These are phyloP conservation scores for Gryllus bimaculatus DNA, from an alignment of 1,140 invertebrate genomes.

Conservation along the genomic window DNA sequence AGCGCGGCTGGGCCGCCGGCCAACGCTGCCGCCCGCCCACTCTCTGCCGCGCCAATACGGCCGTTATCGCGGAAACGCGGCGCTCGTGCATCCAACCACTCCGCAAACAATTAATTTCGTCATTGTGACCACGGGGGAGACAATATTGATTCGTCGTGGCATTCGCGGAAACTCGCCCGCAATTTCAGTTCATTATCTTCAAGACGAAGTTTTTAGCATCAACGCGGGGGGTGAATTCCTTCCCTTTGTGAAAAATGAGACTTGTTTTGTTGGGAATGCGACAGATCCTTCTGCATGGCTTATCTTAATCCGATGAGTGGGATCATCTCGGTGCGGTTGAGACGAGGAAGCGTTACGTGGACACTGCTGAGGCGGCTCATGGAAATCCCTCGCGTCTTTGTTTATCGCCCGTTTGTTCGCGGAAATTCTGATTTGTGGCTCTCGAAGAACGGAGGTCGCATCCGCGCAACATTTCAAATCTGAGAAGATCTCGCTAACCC, in stretches of 20 bases:
- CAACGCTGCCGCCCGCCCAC: neutral
- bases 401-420: neutral
- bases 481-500: neutral
- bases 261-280: neutral
- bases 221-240: neutral
- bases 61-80: neutral
- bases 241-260: neutral
- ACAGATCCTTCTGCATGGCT: too few species aligned
- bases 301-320: too few species aligned
- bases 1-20: neutral
- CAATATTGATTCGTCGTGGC: neutral
- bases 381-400: neutral
- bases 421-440: neutral
- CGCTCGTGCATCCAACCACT: neutral
- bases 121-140: neutral
- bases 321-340: too few species aligned
- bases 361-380: too few species aligned
- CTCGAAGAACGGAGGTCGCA: neutral
- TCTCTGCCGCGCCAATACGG: neutral
- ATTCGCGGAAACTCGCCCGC: neutral
- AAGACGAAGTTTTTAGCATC: neutral
- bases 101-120: neutral
- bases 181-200: neutral
- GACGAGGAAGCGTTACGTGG: too few species aligned
- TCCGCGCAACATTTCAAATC: neutral